Evolutionary conservation across 2,797 vertebrate genomes (phyloP).

Genomic region (Thamnophis elegans): DNA sequence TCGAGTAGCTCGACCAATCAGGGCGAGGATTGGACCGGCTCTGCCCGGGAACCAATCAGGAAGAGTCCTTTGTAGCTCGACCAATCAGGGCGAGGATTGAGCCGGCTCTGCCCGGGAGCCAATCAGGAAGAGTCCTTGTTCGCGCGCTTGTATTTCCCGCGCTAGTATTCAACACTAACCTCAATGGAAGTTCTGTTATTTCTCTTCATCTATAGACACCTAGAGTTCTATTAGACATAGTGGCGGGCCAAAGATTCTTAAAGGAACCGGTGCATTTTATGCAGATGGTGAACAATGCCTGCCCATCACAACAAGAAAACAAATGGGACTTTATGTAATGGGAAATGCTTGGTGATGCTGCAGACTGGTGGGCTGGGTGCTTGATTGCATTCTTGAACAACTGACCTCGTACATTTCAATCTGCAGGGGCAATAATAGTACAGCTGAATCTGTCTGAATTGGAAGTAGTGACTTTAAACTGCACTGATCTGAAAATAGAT

Average conservation of each 20-base stretch:
- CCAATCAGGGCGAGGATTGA: no score
- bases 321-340: neutral
- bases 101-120: no score
- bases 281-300: neutral
- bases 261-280: no score
- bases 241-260: no score
- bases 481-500: neutral
- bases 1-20: no score
- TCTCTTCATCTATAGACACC: neutral
- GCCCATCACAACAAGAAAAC: neutral
- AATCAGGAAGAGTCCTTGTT: no score
- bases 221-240: neutral
- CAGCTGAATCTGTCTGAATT: neutral
- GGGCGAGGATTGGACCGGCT: no score
- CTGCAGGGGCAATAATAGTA: neutral
- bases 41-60: no score
- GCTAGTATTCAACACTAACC: neutral
- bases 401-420: neutral
- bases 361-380: neutral
- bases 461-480: neutral
- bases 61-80: no score
- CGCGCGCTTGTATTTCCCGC: no score
- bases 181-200: neutral
- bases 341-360: neutral
- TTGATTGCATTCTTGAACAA: neutral